Evolutionary conservation across 2,888 invertebrate species (phyloP), one percentile per base, ranked within the genome.

Genomic region (Acanthoscelides obtectus): DNA sequence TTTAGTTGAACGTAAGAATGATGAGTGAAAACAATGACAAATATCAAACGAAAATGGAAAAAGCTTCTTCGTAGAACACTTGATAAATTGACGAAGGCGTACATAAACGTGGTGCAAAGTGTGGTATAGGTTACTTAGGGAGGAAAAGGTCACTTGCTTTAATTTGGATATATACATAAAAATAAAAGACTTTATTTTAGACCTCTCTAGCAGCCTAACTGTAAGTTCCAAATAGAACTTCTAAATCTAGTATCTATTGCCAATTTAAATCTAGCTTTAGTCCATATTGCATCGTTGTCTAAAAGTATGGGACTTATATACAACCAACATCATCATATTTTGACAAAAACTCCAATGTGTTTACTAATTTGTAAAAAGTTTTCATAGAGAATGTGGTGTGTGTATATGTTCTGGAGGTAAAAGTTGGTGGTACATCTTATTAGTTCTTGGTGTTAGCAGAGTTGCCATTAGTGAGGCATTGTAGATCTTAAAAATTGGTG

Each of bases 241-340:
- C 81, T 83, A 83, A 81, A 82, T 83, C 82, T 83, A 85, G 83
- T 83, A 84, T 84, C 83, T 83, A 84, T 84, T 85, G 84, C 85
- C 84, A 85, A 85, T 84, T 83, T 85, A 84, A 77, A 78, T 77
- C 73, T 77, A 75, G 74, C 73, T 73, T 74, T 76, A 76, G 66
- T 70, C 12, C 8, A 45, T 45, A 45, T 45, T 45, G 45, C 45
- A 45, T 12, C 45, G 45, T 45, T 45, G 45, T 45, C 45, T 45
- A 45, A 45, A 45, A 45, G 45, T 45, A 45, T 45, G 45, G 45
- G 45, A 45, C 45, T 45, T 25, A 6, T 6, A 45, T 45, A 12
- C 45, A 45, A 6, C 45, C 17, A 12, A 45, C 17, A 45, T 25
- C 6, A 6, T 12, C 12, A 12, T 45, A 45, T 45, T 45, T 45